Percentiles rank a stretch among this genome's conserved stretches.
Conservation (phyloP, 1,140 invertebrate genomes). For the Atta cephalotes region DNA sequence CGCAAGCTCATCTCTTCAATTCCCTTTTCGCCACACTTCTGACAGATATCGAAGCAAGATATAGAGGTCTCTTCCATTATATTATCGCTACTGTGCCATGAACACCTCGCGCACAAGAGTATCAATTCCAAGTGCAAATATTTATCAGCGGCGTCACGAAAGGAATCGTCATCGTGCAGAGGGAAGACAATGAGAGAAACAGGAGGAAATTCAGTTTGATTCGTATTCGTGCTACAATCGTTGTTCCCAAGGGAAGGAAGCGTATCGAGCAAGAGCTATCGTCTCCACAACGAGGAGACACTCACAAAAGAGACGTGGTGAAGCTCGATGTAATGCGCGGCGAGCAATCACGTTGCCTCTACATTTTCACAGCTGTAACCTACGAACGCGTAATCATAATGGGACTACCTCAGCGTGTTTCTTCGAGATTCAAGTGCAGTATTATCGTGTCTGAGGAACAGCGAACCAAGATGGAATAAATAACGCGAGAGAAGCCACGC, state of each 20-base stretch:
- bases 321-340: background rate
- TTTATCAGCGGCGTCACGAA: conserved; percentile 33
- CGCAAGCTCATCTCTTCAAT: conserved; percentile 12
- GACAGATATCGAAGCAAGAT: conserved; percentile 5
- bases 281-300: conserved; percentile 51
- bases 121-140: conserved; percentile 53
- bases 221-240: conserved; percentile 18
- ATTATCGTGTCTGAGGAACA: background rate
- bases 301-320: conserved; percentile 27
- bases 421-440: conserved; percentile 43
- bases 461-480: background rate
- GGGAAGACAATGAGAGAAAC: conserved; percentile 12
- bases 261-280: conserved; percentile 44
- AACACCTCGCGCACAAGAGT: background rate
- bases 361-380: conserved; percentile 69
- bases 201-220: conserved; percentile 10
- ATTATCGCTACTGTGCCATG: conserved; percentile 10
- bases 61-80: conserved; percentile 34
- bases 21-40: background rate
- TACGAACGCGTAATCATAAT: conserved; percentile 64
- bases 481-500: background rate
- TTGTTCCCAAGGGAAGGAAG: conserved; percentile 14
- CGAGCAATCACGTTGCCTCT: conserved; percentile 60
- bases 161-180: background rate
- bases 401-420: conserved; percentile 68